Base-by-base conservation (phyloP, 2,888 invertebrate species). In the Meta bourneti region DNA sequence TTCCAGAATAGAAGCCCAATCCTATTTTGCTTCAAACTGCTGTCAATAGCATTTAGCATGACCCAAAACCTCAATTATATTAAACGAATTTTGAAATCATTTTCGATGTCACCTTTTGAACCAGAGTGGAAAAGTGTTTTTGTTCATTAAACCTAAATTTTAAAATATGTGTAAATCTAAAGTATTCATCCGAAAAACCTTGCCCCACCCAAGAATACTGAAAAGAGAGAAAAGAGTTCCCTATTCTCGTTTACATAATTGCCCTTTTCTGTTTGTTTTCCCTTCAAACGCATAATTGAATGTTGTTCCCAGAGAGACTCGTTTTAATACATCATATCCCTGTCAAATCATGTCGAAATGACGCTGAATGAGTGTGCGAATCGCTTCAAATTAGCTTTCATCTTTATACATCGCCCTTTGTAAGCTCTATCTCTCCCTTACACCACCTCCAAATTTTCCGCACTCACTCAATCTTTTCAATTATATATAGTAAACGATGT, bases 241-340 rank as follows among this genome's bases (percentile, higher is more conserved):
- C 54, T 20, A n/a, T 52, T 81, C 48, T 16, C 49, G 19, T 83
- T 83, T 34, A 61, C 48, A 54, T 84, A 75, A 86, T 70, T 54
- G 61, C 16, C 84, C 52, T 11, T 16, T 34, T 7, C 7, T 16
- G 48, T 52, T 72, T 51, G 19, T 19, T 82, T 84, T 75, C 34
- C 74, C 75, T 20, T n/a, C 34, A 74, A 74, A 84, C 54, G 84
- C 84, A 54, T 75, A 84, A 75, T 75, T 84, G 84, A 84, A 52
- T 75, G 61, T 61, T 19, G 61, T 11, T 75, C 75, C 75, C 72
- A 72, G 51, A 34, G 75, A 84, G 84, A 84, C 74, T 75, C 48
- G 6, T 84, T 84, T 72, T 84, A 84, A 74, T 84, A 48, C 16
- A 69, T 84, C 84, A 75, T 84, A 84, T 72, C 34, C 75, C 75